Base-by-base conservation (phyloP, 2,888 invertebrate genomes). In the Danaus chrysippus region DNA sequence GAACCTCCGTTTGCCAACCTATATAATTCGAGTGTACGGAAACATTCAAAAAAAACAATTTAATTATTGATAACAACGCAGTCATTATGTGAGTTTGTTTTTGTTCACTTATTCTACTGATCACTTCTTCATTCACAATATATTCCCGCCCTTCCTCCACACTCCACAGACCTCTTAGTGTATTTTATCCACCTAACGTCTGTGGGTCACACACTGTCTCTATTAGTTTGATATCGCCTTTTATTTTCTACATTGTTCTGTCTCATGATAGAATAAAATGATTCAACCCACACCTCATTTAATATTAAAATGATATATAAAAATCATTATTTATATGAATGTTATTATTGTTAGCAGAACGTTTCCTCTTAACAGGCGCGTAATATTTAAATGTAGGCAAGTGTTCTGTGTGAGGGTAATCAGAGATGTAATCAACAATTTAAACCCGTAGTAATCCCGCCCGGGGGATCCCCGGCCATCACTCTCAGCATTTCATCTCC, bases 391-490 rank as follows among this genome's bases (percentile, higher is more conserved):
- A 42, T 1, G 13, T 13, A n/a, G 42, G 41, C 10, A 43, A 34
- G 12, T 23, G 41, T 12, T 5, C 13, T 3, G 34, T 34, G 42
- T 41, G 54, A 56, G 59, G 59, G 53, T 49, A 54, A 44, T 54
- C 44, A 54, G 63, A 42, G 62, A 83, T 79, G 86, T 86, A 88
- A 89, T 89, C 87, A 88, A 88, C 88, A 88, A 88, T 89, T 88
- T 88, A 87, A 89, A 89, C 87, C 87, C 86, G 82, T 82, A 79
- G 86, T 89, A 87, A 88, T 87, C 88, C 86, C 73, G 71, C 73
- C 75, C 77, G 75, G 71, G 71, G 66, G 73, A 79, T 84, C 78
- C 78, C 64, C 23, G 64, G 77, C 81, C 76, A 89, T 89, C 87
- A 82, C 76, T 88, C 87, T 82, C 73, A 65, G 69, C 49, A 69